A percentile compares a stretch with the other conserved stretches of the same genome.
phyloP scores from a whole-genome alignment of 1,140 invertebrate species.

The Notospermus geniculatus region DNA sequence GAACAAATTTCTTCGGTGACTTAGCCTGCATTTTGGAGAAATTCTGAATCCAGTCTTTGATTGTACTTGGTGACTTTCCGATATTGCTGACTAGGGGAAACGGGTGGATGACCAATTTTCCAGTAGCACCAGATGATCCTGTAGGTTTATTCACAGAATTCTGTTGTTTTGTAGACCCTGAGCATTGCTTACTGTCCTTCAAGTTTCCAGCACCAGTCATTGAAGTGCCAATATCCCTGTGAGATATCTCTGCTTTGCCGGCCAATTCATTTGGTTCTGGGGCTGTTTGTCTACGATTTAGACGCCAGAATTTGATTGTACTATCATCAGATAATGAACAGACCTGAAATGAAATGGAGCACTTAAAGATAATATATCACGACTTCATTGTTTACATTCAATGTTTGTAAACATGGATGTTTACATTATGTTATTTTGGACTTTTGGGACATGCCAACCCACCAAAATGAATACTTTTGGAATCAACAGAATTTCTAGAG shows the following conservation, averaged over 20 bases:
- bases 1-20: background rate
- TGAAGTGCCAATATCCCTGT: slow-evolving; percentile 30
- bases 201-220: too few species aligned
- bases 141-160: too few species aligned
- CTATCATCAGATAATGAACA: slow-evolving; percentile 80
- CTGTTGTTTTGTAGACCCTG: too few species aligned
- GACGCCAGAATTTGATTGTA: slow-evolving; percentile 72
- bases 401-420: too few species aligned
- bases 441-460: too few species aligned
- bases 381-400: too few species aligned
- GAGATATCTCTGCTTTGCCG: slow-evolving; percentile 28
- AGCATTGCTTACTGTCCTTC: too few species aligned
- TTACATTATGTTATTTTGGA: too few species aligned
- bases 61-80: background rate
- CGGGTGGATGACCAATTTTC: too few species aligned
- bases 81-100: background rate
- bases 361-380: background rate
- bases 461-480: too few species aligned
- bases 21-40: background rate
- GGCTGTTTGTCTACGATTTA: slow-evolving; percentile 22
- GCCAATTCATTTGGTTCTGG: slow-evolving; percentile 17
- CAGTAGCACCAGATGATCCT: too few species aligned
- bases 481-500: too few species aligned
- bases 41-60: background rate
- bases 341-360: slow-evolving; percentile 58